Conservation (phyloP, 2,797 vertebrate genomes). For the Graptemys geographica region DNA sequence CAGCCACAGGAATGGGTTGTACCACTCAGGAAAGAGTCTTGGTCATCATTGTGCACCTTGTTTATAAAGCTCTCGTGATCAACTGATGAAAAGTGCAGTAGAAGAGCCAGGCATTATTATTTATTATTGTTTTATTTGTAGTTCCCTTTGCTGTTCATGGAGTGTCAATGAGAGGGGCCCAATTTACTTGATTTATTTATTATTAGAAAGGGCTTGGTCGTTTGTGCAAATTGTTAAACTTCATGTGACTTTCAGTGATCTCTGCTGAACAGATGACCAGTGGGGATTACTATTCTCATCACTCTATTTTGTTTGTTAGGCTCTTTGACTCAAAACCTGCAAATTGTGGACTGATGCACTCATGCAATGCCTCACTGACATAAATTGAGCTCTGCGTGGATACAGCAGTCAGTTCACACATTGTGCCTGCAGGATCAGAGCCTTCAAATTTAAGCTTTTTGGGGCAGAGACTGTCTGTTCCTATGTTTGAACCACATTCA, state of each 20-base stretch:
- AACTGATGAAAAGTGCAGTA: no score
- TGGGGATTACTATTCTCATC: not conserved
- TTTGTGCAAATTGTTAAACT: not conserved
- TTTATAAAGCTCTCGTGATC: not conserved
- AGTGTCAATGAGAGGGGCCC: not conserved
- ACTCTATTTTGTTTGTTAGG: not conserved
- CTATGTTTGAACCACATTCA: not conserved
- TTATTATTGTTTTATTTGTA: not conserved
- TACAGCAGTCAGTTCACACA: not conserved
- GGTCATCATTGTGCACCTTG: not conserved
- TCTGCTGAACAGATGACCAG: not conserved
- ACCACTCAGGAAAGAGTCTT: not conserved
- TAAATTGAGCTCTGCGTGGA: not conserved
- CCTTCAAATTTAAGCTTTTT: not conserved
- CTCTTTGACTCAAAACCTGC: not conserved
- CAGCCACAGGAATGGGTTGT: rapidly evolving
- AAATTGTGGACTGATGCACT: not conserved
- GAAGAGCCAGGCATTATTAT: rapidly evolving
- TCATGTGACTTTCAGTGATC: not conserved
- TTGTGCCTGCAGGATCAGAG: not conserved
- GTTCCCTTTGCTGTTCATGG: not conserved
- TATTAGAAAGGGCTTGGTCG: not conserved
- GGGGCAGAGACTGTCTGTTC: not conserved
- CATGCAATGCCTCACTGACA: not conserved
- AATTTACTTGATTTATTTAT: not conserved